Evolutionary conservation across 2,113 vertebrate species (phyloP).

Genomic region (Panurus biarmicus): DNA sequence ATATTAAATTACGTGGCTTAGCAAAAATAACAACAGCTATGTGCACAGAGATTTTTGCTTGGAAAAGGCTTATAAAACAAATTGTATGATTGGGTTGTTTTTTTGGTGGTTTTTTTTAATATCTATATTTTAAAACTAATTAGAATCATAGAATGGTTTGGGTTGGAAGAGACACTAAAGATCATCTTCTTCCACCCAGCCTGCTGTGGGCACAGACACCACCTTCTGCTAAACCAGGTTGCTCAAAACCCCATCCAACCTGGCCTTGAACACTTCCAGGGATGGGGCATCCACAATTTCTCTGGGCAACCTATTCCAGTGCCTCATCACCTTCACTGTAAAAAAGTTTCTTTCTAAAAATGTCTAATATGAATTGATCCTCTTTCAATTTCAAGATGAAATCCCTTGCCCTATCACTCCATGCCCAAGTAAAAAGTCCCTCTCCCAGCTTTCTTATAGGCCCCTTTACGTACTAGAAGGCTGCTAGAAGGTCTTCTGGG

Average conservation of each 20-base stretch:
- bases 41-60: neutral
- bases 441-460: neutral
- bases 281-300: neutral
- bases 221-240: neutral
- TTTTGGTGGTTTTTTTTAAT: rapidly evolving
- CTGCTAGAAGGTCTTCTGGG: neutral
- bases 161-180: neutral
- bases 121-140: neutral
- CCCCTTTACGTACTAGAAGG: neutral
- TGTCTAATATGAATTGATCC: neutral
- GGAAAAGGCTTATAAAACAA: neutral
- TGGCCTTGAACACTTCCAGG: neutral
- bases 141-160: neutral
- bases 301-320: neutral
- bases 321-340: neutral
- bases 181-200: neutral
- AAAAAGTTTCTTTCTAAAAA: neutral
- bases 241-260: neutral
- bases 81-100: neutral
- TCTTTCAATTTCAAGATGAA: neutral
- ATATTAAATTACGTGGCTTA: neutral
- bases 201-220: rapidly evolving
- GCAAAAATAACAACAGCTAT: conserved; percentile 3
- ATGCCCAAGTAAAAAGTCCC: neutral
- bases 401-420: neutral